Evolutionary conservation across 2,888 invertebrate genomes (phyloP).

Genomic region (Thymelicus sylvestris): DNA sequence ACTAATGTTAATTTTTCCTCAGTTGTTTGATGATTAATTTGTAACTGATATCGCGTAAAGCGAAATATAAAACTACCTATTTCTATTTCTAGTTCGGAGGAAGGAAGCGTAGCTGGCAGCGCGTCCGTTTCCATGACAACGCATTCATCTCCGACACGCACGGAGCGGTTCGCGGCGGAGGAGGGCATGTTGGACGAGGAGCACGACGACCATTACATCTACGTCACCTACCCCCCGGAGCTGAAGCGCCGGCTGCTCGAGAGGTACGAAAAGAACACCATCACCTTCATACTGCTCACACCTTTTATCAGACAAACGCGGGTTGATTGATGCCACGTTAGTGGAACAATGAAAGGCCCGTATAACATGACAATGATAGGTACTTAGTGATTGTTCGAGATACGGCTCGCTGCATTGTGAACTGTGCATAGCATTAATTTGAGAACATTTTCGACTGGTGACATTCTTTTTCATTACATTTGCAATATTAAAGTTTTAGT

Average conservation of each 20-base stretch:
- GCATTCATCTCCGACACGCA: conserved; percentile 87
- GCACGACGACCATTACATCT: conserved; percentile 92
- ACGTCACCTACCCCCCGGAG: conserved; percentile 95
- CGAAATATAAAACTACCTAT: too few relatives aligned
- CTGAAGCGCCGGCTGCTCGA: conserved; percentile 92
- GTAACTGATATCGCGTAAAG: too few relatives aligned
- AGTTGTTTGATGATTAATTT: too few relatives aligned
- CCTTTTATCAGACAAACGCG: conserved; percentile 72
- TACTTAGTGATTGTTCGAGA: not conserved
- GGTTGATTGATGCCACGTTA: conserved; percentile 54
- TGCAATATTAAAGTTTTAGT: too few relatives aligned
- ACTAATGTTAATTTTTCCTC: too few relatives aligned
- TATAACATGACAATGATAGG: too few relatives aligned
- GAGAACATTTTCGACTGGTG: too few relatives aligned
- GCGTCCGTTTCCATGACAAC: conserved; percentile 88
- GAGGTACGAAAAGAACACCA: conserved; percentile 85
- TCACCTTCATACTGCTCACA: conserved; percentile 71
- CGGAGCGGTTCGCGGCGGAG: conserved; percentile 73
- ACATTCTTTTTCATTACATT: too few relatives aligned
- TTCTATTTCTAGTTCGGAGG: conserved; percentile 84
- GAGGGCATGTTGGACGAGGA: conserved; percentile 77
- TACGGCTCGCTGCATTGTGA: too few relatives aligned
- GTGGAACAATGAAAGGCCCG: too few relatives aligned
- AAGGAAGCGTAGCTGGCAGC: conserved; percentile 87
- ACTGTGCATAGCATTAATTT: too few relatives aligned